Base-by-base conservation (phyloP, 2,797 vertebrate species). In the Melanotaenia parkinsoni region DNA sequence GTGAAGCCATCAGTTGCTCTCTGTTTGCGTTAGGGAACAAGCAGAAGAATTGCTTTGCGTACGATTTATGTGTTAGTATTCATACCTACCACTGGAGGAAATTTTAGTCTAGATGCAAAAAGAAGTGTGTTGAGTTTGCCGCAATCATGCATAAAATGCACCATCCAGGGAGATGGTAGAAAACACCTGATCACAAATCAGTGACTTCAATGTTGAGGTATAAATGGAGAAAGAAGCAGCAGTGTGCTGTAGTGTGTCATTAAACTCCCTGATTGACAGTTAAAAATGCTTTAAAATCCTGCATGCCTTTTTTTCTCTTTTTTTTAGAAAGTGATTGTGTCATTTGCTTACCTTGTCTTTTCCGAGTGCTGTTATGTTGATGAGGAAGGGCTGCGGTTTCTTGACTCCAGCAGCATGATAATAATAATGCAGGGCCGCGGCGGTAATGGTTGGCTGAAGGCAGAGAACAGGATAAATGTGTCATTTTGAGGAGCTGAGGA, bases 401-500 rank as follows among this genome's bases (percentile, higher is more conserved):
- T 43, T 5, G 26, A 73, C 77, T 77, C 76, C 64, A 35, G 69
- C 78, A 37, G 72, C 63, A 72, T 59, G 75, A 77, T 74, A 66
- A 80, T 72, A 67, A 80, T 77, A 76, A 68, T 12, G 67, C 54
- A 8, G 2, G 43, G 20, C 24, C 50, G 14, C 10, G 54, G 64
- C 57, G 16, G 66, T 71, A 74, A 81, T 73, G 68, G 58, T 62
- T 43, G 77, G 70, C 77, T 70, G 56, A 74, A 62, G 58, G 63
- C 67, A 54, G 77, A 71, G 53, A 70, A 77, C 74, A 20, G 45
- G 51, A 62, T 66, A 64, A 81, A 70, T 67, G 72, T 77, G 76
- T 70, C 76, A 70, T 90, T 88, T 86, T 77, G 74, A 85, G 79
- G 71, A 81, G 87, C 70, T 61, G 54, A 82, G 79, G 80, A 85